Evolutionary conservation across 2,113 vertebrate genomes (phyloP).

Genomic region (Cathartes aura): DNA sequence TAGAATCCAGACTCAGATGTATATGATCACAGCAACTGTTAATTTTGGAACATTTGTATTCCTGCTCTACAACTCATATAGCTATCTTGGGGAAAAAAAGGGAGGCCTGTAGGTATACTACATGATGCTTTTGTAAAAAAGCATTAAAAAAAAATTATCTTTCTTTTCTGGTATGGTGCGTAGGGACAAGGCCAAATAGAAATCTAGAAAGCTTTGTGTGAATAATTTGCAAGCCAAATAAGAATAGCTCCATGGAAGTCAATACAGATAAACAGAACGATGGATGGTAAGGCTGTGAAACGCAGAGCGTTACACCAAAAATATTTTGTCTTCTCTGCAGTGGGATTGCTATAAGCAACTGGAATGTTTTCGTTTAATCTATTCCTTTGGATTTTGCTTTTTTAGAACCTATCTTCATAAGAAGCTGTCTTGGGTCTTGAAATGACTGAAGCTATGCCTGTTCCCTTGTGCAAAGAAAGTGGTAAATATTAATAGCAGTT

Average conservation of each 20-base stretch:
- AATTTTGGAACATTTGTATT: neutral
- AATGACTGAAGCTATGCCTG: neutral
- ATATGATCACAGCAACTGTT: neutral
- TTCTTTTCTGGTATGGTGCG: neutral
- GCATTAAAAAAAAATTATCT: neutral
- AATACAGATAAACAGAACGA: neutral
- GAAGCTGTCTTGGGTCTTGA: neutral
- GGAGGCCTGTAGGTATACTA: neutral
- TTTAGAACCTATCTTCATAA: neutral
- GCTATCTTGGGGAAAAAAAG: neutral
- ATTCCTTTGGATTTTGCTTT: neutral
- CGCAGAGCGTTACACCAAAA: neutral
- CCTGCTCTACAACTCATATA: neutral
- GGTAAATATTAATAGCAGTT: slow-evolving; percentile 7
- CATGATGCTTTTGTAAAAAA: neutral
- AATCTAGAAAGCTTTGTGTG: neutral
- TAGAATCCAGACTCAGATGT: neutral
- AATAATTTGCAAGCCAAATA: neutral
- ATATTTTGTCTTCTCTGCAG: neutral
- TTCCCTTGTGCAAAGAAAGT: neutral
- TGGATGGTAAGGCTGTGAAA: neutral
- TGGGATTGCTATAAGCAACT: neutral
- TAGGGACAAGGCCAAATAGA: neutral
- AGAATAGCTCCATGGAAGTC: neutral
- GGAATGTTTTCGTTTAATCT: neutral